Conservation (phyloP, 2,113 vertebrate genomes). For the Circaetus gallicus region DNA sequence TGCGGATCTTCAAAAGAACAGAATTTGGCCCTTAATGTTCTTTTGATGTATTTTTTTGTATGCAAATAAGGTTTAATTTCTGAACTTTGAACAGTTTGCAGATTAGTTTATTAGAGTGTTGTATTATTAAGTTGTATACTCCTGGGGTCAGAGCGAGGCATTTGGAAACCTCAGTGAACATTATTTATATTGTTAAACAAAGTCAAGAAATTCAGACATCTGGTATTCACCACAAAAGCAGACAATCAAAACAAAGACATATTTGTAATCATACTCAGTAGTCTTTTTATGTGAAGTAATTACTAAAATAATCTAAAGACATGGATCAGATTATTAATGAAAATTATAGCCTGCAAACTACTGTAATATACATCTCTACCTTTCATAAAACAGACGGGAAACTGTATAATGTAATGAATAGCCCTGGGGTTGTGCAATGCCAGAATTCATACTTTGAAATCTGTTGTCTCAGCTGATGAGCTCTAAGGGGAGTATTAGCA, state of each 20-base stretch:
- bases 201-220: constrained; percentile 37
- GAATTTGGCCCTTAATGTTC: neutral
- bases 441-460: neutral
- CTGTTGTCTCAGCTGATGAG: constrained; percentile 46
- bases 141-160: neutral
- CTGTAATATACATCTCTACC: neutral
- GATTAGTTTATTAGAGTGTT: neutral
- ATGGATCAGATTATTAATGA: constrained; percentile 32
- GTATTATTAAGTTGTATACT: neutral
- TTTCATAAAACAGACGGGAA: neutral
- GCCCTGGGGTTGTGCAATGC: constrained; percentile 23
- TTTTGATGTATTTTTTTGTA: neutral
- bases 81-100: constrained; percentile 30
- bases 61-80: constrained; percentile 7
- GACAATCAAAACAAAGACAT: constrained; percentile 27
- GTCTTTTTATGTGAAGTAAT: constrained; percentile 47
- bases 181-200: constrained; percentile 15
- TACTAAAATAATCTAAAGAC: constrained; percentile 48
- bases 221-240: neutral
- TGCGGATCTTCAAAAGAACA: neutral
- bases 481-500: constrained; percentile 3
- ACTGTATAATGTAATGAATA: neutral
- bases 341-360: neutral
- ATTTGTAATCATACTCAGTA: constrained; percentile 33
- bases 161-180: neutral